Percentiles rank a stretch among this genome's conserved stretches.
phyloP scores from a whole-genome alignment of 2,888 invertebrate species.

The Syrista parreyssii region DNA sequence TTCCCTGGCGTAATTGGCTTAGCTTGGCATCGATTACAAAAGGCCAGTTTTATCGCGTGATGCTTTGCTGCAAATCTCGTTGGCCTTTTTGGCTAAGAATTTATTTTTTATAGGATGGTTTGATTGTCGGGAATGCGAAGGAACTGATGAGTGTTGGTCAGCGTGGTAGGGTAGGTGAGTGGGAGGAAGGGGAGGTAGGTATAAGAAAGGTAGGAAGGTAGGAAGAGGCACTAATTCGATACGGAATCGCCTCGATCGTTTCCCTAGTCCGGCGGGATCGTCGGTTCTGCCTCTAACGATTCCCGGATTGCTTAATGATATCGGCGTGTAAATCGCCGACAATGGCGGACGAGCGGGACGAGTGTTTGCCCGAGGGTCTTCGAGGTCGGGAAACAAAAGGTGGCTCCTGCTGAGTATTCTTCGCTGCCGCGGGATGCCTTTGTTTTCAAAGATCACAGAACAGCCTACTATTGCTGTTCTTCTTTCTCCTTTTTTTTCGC shows the following conservation, averaged over 20 bases:
- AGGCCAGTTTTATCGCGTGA: neutral
- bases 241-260: neutral
- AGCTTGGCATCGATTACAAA: neutral
- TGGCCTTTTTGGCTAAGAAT: neutral
- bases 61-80: neutral
- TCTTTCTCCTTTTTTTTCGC: neutral
- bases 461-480: neutral
- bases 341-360: constrained; percentile 24
- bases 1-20: neutral
- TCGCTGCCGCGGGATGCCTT: constrained; percentile 18
- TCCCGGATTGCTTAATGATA: constrained; percentile 44
- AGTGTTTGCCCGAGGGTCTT: constrained; percentile 34
- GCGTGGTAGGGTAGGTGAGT: no score
- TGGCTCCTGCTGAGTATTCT: constrained; percentile 35
- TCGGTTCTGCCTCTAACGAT: constrained; percentile 26
- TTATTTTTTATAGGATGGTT: neutral
- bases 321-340: constrained; percentile 44
- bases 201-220: neutral
- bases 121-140: neutral
- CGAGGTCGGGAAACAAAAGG: constrained; percentile 37
- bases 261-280: neutral
- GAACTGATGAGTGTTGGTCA: neutral
- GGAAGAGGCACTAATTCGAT: neutral
- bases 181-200: neutral
- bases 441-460: constrained; percentile 4